phyloP scores from a whole-genome alignment of 2,888 invertebrate species.

The Epistrophe eligans region DNA sequence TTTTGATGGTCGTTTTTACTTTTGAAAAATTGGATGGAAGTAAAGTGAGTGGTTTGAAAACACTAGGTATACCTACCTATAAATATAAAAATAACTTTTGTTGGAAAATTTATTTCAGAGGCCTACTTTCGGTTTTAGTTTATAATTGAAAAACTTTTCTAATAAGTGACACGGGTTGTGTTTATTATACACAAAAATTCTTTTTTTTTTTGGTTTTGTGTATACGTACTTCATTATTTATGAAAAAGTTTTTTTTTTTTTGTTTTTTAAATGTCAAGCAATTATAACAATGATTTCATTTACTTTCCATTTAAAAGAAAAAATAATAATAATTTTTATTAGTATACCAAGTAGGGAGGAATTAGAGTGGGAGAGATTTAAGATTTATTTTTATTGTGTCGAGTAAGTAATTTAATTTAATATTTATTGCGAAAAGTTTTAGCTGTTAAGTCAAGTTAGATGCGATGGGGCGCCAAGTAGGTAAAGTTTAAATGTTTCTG shows the following conservation, averaged over 20 bases:
- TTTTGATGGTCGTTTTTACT: slow-evolving; percentile 21
- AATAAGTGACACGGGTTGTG: slow-evolving; percentile 31
- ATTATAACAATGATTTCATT: slow-evolving; percentile 26
- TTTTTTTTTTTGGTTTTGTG: background rate
- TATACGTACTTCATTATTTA: slow-evolving; percentile 1
- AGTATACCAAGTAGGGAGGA: background rate
- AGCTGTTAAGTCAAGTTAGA: too few species aligned
- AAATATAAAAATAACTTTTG: background rate
- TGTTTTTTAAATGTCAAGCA: slow-evolving; percentile 12
- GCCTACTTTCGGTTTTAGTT: slow-evolving; percentile 11
- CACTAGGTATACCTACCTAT: background rate
- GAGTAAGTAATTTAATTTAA: slow-evolving; percentile 6
- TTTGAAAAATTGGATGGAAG: background rate
- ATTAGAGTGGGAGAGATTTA: background rate
- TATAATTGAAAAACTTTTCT: slow-evolving; percentile 37
- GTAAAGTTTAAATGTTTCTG: too few species aligned
- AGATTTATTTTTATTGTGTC: slow-evolving; percentile 7
- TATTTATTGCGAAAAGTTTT: slow-evolving; percentile 20
- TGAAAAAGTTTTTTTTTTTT: slow-evolving; percentile 11
- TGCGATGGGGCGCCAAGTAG: too few species aligned
- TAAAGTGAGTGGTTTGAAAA: slow-evolving; percentile 7
- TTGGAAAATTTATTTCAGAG: slow-evolving; percentile 16
- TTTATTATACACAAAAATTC: background rate
- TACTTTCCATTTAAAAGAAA: background rate
- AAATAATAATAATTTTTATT: background rate